Evolutionary conservation across 2,113 vertebrate genomes (phyloP).

Genomic region (Calypte anna): DNA sequence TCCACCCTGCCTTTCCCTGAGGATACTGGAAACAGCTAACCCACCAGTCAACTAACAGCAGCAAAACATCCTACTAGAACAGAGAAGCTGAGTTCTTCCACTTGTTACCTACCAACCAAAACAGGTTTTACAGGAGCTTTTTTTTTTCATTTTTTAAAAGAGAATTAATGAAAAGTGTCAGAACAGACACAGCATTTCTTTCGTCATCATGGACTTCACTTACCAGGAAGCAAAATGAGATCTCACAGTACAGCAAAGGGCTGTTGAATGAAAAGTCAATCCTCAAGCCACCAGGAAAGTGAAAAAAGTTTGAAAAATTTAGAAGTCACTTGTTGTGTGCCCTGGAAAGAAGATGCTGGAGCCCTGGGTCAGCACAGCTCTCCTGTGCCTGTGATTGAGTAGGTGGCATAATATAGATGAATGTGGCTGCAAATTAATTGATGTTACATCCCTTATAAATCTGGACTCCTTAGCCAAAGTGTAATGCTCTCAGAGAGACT

Average conservation of each 20-base stretch:
- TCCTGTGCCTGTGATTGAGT: conserved; percentile 3
- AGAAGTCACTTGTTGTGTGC: conserved; percentile 9
- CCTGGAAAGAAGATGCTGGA: not conserved
- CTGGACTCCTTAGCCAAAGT: conserved; percentile 5
- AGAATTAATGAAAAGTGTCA: not conserved
- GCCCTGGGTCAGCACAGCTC: not conserved
- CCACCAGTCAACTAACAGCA: not conserved
- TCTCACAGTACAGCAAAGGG: not conserved
- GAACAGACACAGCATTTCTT: not conserved
- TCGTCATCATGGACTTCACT: not conserved
- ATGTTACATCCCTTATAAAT: conserved; percentile 36
- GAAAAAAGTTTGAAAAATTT: conserved; percentile 27
- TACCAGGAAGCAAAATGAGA: not conserved
- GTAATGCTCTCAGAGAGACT: conserved; percentile 12
- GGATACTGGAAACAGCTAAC: not conserved
- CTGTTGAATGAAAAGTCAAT: not conserved
- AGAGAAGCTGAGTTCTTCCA: not conserved
- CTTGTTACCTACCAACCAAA: not conserved
- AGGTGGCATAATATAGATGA: conserved; percentile 29
- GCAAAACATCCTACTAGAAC: not conserved
- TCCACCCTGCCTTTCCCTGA: not conserved
- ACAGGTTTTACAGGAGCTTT: not conserved
- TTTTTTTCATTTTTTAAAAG: not conserved
- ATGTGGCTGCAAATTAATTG: conserved; percentile 47
- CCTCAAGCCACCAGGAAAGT: not conserved